phyloP scores from a whole-genome alignment of 1,140 invertebrate genomes.

The Dendrolimus punctatus region DNA sequence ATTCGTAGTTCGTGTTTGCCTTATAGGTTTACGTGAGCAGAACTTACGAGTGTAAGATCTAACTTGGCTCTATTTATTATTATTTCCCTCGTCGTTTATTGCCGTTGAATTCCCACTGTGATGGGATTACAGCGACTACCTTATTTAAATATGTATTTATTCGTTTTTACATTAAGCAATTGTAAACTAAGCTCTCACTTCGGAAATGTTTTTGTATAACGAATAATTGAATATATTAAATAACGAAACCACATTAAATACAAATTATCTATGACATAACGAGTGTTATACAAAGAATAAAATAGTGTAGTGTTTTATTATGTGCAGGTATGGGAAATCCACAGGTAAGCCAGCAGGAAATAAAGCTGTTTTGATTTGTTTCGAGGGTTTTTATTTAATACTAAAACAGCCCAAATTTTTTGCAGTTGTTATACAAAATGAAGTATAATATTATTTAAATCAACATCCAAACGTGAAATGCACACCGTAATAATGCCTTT shows the following conservation, averaged over 20 bases:
- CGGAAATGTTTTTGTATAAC: conserved; percentile 27
- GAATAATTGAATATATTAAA: conserved; percentile 9
- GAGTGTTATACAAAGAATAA: conserved; percentile 33
- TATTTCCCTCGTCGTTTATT: too few species aligned
- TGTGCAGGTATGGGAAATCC: conserved; percentile 53
- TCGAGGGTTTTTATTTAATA: conserved; percentile 39
- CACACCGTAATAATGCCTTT: too few species aligned
- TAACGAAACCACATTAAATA: background rate
- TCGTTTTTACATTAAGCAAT: conserved; percentile 22
- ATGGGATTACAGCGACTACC: conserved; percentile 28
- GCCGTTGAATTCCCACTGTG: conserved; percentile 13
- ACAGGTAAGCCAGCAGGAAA: conserved; percentile 55
- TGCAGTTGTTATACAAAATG: background rate
- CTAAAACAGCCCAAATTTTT: background rate
- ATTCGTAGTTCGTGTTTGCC: too few species aligned
- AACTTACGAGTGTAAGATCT: too few species aligned
- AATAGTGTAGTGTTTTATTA: conserved; percentile 44
- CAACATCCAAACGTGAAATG: too few species aligned
- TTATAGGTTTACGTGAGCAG: too few species aligned
- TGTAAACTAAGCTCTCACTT: conserved; percentile 23
- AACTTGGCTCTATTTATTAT: too few species aligned
- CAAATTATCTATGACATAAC: conserved; percentile 8
- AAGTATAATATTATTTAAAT: background rate
- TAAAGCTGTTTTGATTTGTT: conserved; percentile 69
- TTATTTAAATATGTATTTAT: conserved; percentile 25